Evolutionary conservation across 64 coral and sea anemone genomes (phyloP).

Genomic region (Acropora yongei): DNA sequence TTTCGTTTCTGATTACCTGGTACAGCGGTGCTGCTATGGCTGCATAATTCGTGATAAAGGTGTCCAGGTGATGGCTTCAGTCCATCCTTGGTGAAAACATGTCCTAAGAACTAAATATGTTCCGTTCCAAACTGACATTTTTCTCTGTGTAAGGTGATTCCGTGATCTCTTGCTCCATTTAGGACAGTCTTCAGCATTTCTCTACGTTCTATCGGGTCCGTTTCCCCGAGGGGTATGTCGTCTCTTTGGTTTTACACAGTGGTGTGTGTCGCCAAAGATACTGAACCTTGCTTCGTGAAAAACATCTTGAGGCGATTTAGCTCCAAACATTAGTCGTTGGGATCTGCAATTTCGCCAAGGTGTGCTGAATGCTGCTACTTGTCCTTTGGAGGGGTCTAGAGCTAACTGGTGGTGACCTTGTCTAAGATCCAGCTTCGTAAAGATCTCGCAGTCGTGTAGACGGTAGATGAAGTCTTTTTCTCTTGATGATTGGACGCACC

Average conservation of each 20-base stretch:
- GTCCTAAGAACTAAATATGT: background rate
- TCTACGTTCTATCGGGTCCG: background rate
- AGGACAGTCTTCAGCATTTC: no score
- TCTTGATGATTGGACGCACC: constrained; percentile 64
- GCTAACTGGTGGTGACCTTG: constrained; percentile 71
- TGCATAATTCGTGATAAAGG: constrained; percentile 64
- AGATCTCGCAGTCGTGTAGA: constrained; percentile 65
- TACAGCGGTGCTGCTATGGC: constrained; percentile 21
- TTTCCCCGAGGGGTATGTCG: background rate
- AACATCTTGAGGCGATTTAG: background rate
- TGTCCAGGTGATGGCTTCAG: constrained; percentile 67
- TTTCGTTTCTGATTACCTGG: no score
- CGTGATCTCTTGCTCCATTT: constrained; percentile 39
- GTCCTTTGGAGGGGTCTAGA: constrained; percentile 56
- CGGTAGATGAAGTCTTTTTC: no score
- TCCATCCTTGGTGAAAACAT: constrained; percentile 11
- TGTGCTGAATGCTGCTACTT: constrained; percentile 3
- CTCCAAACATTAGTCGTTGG: background rate
- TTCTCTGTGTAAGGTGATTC: constrained; percentile 27
- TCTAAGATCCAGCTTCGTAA: constrained; percentile 69
- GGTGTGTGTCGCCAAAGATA: constrained; percentile 56
- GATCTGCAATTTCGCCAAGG: background rate
- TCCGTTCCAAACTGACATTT: constrained; percentile 50
- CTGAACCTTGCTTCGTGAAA: background rate
- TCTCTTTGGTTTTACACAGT: no score